Evolutionary conservation across 1,140 invertebrate genomes (phyloP), one percentile per base, ranked within the genome.

Genomic region (Heliothis virescens): DNA sequence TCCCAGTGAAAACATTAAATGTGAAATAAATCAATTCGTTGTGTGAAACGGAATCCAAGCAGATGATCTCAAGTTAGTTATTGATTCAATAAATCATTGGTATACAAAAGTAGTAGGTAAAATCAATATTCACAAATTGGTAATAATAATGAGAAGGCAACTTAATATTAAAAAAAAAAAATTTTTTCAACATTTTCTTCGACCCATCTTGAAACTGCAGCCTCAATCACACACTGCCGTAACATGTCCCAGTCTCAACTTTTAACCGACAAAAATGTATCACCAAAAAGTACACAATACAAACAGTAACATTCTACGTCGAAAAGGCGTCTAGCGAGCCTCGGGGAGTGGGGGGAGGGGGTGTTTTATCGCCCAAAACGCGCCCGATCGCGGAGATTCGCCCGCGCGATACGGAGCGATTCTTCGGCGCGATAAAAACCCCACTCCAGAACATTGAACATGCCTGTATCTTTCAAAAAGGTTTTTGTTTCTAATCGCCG

Each of bases 401-500:
- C 77, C 77, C 78, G 60, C 21, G 82, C 79, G 82, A 84, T 85
- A 85, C 65, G 52, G 62, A 52, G 71, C 82, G 86, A 87, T 86
- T 78, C 79, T 76, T 71, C 63, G 67, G n/a, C 18, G 76, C 79
- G 82, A 83, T 84, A 85, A 65, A 34, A 34, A 48, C 15, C 72
- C 84, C 79, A 77, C 80, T 82, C 59, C 67, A 77, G 75, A 75
- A 79, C 82, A 79, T 65, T 79, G 75, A 75, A 79, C 82, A 79
- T 72, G 81, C 81, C 81, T 84, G 83, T 87, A 87, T 85, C 84
- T 85, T 83, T 79, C 80, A 83, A 81, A 86, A 85, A 82, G 29
- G 75, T 83, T 83, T 82, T 83, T 82, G 78, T 77, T 59, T 79
- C 50, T 80, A 85, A 85, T 85, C 83, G 62, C 53, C 48, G 5